Conservation (phyloP, 2,797 vertebrate genomes). For the Coranthus polyacanthus region DNA sequence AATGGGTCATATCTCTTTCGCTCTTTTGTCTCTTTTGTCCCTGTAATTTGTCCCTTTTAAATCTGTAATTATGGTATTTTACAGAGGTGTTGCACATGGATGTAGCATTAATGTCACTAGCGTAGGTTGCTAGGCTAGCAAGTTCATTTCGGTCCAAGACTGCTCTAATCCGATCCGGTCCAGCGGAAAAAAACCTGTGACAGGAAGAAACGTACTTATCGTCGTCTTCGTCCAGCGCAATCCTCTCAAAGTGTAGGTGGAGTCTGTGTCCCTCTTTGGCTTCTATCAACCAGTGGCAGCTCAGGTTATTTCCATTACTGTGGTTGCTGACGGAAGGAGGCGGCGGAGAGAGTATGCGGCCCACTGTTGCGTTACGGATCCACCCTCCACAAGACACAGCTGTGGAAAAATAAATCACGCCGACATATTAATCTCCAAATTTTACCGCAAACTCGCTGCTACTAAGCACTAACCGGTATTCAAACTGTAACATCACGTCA, state of each 20-base stretch:
- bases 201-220: slow-evolving; percentile 79
- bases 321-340: slow-evolving; percentile 85
- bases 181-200: neutral
- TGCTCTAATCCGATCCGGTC: neutral
- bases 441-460: neutral
- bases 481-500: neutral
- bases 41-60: too few species aligned
- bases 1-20: too few species aligned
- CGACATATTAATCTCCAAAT: neutral
- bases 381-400: slow-evolving; percentile 91
- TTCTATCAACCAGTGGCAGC: slow-evolving; percentile 94
- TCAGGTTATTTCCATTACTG: slow-evolving; percentile 90
- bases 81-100: too few species aligned
- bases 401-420: slow-evolving; percentile 40
- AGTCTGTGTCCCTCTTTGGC: slow-evolving; percentile 91
- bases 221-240: slow-evolving; percentile 92
- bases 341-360: slow-evolving; percentile 90
- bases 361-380: slow-evolving; percentile 91
- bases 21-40: too few species aligned
- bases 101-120: too few species aligned
- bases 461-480: neutral
- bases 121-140: too few species aligned
- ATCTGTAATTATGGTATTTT: too few species aligned
- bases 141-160: too few species aligned
- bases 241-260: slow-evolving; percentile 93